phyloP scores from a whole-genome alignment of 1,140 invertebrate genomes.

The Apis florea region DNA sequence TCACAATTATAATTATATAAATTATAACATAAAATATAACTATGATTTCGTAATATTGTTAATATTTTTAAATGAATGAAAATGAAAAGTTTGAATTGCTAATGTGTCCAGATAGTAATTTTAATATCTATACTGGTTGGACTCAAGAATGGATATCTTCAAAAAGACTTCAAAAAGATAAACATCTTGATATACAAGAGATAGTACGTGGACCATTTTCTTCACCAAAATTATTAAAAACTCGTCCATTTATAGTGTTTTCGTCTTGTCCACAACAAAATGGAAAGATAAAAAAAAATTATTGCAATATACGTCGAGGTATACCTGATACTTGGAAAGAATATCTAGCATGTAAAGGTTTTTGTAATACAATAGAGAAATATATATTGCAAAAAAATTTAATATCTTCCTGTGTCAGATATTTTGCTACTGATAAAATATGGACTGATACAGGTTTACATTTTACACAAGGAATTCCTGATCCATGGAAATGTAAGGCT shows the following conservation, averaged over 20 bases:
- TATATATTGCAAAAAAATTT: not conserved
- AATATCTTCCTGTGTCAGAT: conserved; percentile 34
- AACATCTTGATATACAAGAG: conserved; percentile 3
- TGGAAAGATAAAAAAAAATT: not conserved
- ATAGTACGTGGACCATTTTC: conserved; percentile 52
- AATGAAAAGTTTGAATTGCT: conserved; percentile 8
- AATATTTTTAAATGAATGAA: not conserved
- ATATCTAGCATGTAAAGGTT: conserved; percentile 30
- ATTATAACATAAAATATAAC: not conserved
- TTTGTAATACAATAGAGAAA: not conserved
- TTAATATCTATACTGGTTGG: conserved; percentile 30
- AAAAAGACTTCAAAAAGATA: not conserved
- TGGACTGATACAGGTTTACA: conserved; percentile 49
- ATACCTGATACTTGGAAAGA: conserved; percentile 56
- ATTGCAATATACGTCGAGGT: conserved; percentile 1
- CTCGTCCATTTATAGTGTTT: conserved; percentile 15
- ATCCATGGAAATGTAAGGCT: conserved; percentile 42
- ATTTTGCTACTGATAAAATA: conserved; percentile 29
- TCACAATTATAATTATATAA: too few species aligned
- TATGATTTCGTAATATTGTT: not conserved
- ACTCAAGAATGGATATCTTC: conserved; percentile 38
- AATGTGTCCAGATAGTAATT: not conserved
- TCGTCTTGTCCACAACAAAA: not conserved
- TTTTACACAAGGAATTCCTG: conserved; percentile 53
- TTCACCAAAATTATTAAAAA: conserved; percentile 34